These are phyloP conservation scores for Nomada ruficornis DNA, from an alignment of 2,888 invertebrate species.

Conservation along the genomic window DNA sequence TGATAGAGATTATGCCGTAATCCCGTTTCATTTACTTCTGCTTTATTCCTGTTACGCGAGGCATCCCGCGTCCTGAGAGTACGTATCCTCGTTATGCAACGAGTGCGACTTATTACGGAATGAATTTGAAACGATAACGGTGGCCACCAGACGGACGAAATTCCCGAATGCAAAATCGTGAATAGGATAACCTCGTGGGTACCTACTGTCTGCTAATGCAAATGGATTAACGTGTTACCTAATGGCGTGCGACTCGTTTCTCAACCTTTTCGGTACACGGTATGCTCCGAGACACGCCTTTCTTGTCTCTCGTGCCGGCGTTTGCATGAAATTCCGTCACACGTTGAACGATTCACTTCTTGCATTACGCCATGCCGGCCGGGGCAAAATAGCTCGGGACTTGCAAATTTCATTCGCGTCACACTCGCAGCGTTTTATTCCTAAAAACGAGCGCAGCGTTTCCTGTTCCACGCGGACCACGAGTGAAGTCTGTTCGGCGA, in stretches of 20 bases:
- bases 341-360: slow-evolving; percentile 45
- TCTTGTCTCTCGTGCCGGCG: slow-evolving; percentile 44
- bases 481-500: background rate
- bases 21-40: no score
- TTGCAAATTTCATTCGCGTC: slow-evolving; percentile 17
- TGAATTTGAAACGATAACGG: background rate
- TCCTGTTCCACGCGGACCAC: background rate
- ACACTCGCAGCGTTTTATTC: background rate
- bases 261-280: slow-evolving; percentile 57
- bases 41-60: no score
- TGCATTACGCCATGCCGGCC: slow-evolving; percentile 2
- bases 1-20: no score
- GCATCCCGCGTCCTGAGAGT: no score
- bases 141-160: background rate
- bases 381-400: slow-evolving; percentile 1
- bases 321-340: slow-evolving; percentile 45
- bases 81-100: no score
- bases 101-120: background rate
- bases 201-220: slow-evolving; percentile 12
- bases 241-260: slow-evolving; percentile 52
- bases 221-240: slow-evolving; percentile 50
- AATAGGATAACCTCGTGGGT: slow-evolving; percentile 21
- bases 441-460: background rate
- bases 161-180: slow-evolving; percentile 17
- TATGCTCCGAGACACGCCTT: slow-evolving; percentile 54